phyloP scores from a whole-genome alignment of 2,888 invertebrate genomes.

The Acronicta leporina region DNA sequence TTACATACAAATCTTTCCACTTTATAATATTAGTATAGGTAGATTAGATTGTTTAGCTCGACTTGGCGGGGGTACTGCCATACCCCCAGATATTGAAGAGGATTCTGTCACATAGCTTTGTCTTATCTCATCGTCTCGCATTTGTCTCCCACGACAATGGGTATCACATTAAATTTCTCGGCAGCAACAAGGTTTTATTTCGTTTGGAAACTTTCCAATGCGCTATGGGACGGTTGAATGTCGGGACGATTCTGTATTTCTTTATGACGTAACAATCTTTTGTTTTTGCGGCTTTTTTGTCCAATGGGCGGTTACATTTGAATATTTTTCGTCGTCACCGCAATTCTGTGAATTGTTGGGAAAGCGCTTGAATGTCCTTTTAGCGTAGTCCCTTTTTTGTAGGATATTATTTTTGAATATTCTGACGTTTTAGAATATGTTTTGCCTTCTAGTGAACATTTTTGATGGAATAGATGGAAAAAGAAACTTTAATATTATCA shows the following conservation, averaged over 20 bases:
- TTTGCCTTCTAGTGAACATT: not conserved
- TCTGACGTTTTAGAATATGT: not conserved
- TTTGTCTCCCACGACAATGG: constrained; percentile 8
- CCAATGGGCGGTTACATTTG: constrained; percentile 20
- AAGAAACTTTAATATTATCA: too few species aligned
- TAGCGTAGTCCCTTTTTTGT: not conserved
- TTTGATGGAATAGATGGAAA: too few species aligned
- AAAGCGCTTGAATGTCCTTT: constrained; percentile 5
- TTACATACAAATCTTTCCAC: too few species aligned
- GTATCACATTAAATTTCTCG: constrained; percentile 38
- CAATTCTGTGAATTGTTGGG: constrained; percentile 4
- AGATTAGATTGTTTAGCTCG: too few species aligned
- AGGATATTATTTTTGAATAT: not conserved
- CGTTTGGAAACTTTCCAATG: constrained; percentile 54
- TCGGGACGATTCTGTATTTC: constrained; percentile 20
- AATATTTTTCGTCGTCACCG: constrained; percentile 21
- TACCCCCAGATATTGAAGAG: too few species aligned
- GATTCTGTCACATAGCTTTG: not conserved
- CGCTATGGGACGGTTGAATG: constrained; percentile 31
- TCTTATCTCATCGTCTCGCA: not conserved
- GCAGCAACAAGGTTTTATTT: constrained; percentile 45
- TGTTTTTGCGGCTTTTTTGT: constrained; percentile 20
- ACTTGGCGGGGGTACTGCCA: too few species aligned
- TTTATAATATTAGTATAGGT: too few species aligned
- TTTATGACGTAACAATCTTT: constrained; percentile 22